Percentiles rank a stretch among this genome's conserved stretches.
Conservation (phyloP, 2,113 vertebrate genomes). For the Tringa solitaria region DNA sequence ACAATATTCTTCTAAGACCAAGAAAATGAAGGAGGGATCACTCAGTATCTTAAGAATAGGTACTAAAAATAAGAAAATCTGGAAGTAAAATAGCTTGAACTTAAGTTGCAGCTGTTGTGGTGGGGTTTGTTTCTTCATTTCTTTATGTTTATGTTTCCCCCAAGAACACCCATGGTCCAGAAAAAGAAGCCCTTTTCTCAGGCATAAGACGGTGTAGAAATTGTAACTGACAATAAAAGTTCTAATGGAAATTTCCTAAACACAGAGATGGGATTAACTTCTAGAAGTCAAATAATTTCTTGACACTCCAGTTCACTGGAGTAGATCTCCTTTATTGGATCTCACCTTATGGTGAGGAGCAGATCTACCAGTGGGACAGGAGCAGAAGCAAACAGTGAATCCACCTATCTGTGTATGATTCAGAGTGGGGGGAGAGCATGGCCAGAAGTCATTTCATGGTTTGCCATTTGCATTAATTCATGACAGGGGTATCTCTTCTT, state of each 20-base stretch:
- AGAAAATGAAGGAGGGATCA: background rate
- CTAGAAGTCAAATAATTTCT: background rate
- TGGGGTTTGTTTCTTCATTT: background rate
- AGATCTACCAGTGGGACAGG: background rate
- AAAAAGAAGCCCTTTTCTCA: background rate
- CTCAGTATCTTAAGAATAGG: background rate
- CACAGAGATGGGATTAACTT: background rate
- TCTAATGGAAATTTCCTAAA: background rate
- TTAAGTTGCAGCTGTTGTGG: background rate
- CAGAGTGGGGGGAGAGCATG: rapidly evolving
- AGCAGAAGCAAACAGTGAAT: background rate
- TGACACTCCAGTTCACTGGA: background rate
- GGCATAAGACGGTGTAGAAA: background rate
- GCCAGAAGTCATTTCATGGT: background rate
- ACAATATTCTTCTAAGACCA: background rate
- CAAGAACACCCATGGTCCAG: background rate
- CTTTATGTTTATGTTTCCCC: background rate
- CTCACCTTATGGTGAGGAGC: background rate
- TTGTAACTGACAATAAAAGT: background rate
- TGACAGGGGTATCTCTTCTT: background rate
- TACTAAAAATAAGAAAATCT: background rate
- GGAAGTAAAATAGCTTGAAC: background rate
- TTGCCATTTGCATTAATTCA: background rate
- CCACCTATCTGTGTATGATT: background rate
- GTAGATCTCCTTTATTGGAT: no score